Evolutionary conservation across 2,113 vertebrate species (phyloP).

Genomic region (Ictalurus furcatus): DNA sequence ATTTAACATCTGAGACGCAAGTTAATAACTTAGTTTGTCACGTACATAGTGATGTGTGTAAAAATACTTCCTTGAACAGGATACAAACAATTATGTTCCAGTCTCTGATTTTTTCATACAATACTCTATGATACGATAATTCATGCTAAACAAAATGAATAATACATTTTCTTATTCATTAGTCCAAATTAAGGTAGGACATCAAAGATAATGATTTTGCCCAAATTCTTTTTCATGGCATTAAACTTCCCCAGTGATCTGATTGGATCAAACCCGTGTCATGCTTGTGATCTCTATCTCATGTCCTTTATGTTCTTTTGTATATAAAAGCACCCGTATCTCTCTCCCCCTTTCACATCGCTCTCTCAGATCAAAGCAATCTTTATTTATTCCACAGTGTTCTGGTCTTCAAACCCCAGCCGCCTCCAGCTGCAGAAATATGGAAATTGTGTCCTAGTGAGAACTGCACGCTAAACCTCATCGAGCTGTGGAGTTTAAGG

Average conservation of each 20-base stretch:
- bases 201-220: constrained; percentile 17
- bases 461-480: constrained; percentile 13
- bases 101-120: not conserved
- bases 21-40: too few species aligned
- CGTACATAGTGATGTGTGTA: too few species aligned
- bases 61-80: not conserved
- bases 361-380: constrained; percentile 29
- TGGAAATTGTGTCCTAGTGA: constrained; percentile 25
- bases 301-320: constrained; percentile 23
- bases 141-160: not conserved
- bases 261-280: constrained; percentile 22
- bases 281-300: constrained; percentile 33
- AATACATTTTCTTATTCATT: not conserved
- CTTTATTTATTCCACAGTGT: constrained; percentile 35
- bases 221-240: not conserved
- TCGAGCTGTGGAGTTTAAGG: not conserved
- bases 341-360: constrained; percentile 10
- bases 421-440: constrained; percentile 28
- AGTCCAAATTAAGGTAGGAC: not conserved
- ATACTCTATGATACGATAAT: not conserved
- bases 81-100: not conserved
- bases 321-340: constrained; percentile 16
- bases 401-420: constrained; percentile 28
- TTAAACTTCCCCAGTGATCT: constrained; percentile 10
- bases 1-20: not conserved